Percentiles rank a stretch among this genome's conserved stretches.
These are phyloP conservation scores for Gobionotothen gibberifrons DNA, from an alignment of 2,797 vertebrate species.

Conservation along the genomic window DNA sequence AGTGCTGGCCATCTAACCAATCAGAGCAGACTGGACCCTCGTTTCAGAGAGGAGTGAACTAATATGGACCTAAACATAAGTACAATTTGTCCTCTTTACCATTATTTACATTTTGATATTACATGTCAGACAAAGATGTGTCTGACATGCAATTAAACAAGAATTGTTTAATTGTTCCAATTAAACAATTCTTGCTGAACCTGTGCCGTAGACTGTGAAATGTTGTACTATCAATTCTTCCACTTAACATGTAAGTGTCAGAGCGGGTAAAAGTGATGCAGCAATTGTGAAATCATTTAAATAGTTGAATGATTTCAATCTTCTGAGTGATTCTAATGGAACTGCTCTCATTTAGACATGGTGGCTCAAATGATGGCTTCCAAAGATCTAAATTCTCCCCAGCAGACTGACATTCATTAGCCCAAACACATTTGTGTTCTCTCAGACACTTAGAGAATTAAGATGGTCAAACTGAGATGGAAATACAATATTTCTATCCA, in stretches of 20 bases:
- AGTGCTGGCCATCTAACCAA: too few species aligned
- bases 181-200: neutral
- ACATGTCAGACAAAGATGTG: too few species aligned
- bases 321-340: constrained; percentile 15
- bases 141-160: too few species aligned
- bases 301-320: constrained; percentile 11
- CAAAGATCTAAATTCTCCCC: constrained; percentile 1
- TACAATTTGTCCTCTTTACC: too few species aligned
- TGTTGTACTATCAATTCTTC: neutral
- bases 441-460: neutral
- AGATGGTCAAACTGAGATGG: neutral
- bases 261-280: neutral
- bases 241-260: neutral
- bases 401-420: constrained; percentile 22
- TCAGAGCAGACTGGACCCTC: too few species aligned
- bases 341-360: constrained; percentile 14
- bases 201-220: neutral
- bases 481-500: constrained; percentile 12
- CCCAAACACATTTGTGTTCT: constrained; percentile 5
- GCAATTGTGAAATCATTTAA: constrained; percentile 8
- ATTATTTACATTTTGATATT: too few species aligned
- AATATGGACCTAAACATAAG: too few species aligned
- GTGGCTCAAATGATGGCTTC: constrained; percentile 11
- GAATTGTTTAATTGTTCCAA: too few species aligned
- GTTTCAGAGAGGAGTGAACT: too few species aligned